Evolutionary conservation across 2,888 invertebrate species (phyloP).

Genomic region (Rhyacophila evoluta): DNA sequence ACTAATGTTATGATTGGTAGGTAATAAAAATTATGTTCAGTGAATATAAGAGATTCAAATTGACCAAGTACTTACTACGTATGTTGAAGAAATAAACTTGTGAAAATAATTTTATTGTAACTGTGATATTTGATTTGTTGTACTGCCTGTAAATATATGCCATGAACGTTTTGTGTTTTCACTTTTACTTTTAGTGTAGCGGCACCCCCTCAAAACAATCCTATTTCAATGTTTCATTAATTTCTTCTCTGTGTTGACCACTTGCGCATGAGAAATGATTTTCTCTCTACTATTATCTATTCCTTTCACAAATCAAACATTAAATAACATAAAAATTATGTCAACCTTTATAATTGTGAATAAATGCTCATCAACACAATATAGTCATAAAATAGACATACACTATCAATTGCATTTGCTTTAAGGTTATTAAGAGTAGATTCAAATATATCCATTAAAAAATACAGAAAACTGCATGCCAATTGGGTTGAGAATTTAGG

Average conservation of each 20-base stretch:
- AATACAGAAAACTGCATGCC: too few species aligned
- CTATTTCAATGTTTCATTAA: background rate
- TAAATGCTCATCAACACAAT: too few species aligned
- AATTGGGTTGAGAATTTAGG: too few species aligned
- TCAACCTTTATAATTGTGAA: too few species aligned
- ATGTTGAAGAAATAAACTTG: constrained; percentile 54
- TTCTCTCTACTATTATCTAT: background rate
- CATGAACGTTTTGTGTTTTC: constrained; percentile 55
- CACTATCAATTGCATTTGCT: too few species aligned
- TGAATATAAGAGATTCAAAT: constrained; percentile 54
- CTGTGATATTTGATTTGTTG: constrained; percentile 55
- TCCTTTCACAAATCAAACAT: background rate
- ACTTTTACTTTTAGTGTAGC: constrained; percentile 40
- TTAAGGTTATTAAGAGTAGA: too few species aligned
- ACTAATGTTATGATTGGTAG: constrained; percentile 48
- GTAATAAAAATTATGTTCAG: constrained; percentile 50
- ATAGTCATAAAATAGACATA: too few species aligned
- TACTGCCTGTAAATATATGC: constrained; percentile 55
- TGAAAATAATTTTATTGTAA: constrained; percentile 55
- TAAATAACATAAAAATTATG: too few species aligned
- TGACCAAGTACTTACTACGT: constrained; percentile 55
- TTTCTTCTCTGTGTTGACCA: background rate
- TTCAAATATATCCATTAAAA: too few species aligned
- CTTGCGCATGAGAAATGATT: background rate
- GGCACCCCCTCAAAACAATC: constrained; percentile 15